These are phyloP conservation scores for Hemicentrotus pulcherrimus DNA, from an alignment of 35 echinoderm and acorn worm species.

Conservation along the genomic window DNA sequence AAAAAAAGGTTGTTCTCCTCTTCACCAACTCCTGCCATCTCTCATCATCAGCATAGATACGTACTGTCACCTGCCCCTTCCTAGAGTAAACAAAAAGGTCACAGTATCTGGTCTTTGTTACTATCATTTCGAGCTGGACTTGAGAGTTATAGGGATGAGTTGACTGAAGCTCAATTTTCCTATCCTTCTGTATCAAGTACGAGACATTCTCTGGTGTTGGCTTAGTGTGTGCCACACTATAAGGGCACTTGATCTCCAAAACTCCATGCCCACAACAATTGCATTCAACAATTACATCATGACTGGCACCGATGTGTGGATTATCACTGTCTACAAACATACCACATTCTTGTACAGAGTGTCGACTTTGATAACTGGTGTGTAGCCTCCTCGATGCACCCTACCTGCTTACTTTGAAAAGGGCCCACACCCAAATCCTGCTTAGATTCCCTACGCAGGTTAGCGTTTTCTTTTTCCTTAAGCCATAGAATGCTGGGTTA, in stretches of 20 bases:
- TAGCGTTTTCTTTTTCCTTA: too few relatives aligned
- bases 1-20: conserved; percentile 44
- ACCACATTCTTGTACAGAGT: conserved; percentile 47
- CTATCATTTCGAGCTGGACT: conserved; percentile 29
- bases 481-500: too few relatives aligned
- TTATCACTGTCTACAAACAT: conserved; percentile 44
- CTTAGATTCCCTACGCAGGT: too few relatives aligned
- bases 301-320: conserved; percentile 50
- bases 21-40: conserved; percentile 36
- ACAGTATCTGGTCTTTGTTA: conserved; percentile 40
- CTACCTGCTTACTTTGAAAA: too few relatives aligned
- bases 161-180: background rate
- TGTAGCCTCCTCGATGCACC: too few relatives aligned
- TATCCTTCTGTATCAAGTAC: background rate
- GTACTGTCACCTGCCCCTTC: conserved; percentile 24
- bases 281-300: conserved; percentile 48
- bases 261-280: conserved; percentile 56
- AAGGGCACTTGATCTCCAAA: conserved; percentile 56
- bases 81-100: conserved; percentile 44
- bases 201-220: background rate
- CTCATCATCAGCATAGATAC: background rate
- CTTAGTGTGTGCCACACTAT: conserved; percentile 1
- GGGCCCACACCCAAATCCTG: too few relatives aligned
- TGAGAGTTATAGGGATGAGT: conserved; percentile 3
- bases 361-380: background rate